Evolutionary conservation across 2,113 vertebrate genomes (phyloP).

Genomic region (Tyto alba): DNA sequence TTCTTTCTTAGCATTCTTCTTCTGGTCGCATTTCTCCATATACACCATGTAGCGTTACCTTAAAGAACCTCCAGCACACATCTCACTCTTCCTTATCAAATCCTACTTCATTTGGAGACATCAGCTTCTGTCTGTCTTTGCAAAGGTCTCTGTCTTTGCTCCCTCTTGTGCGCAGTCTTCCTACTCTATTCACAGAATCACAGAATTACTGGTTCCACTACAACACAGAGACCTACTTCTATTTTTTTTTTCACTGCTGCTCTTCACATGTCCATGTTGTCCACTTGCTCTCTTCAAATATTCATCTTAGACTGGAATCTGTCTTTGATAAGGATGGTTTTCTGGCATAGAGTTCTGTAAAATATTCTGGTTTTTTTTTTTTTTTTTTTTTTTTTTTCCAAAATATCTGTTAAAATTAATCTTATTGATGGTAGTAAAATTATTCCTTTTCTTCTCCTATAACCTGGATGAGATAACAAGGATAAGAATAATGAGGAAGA

Average conservation of each 20-base stretch:
- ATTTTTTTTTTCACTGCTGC: not conserved
- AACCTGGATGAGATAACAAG: not conserved
- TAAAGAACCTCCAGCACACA: not conserved
- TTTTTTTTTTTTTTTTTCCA: too few species aligned
- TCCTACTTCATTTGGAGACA: not conserved
- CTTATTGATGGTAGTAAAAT: not conserved
- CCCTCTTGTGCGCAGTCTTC: not conserved
- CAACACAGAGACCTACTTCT: not conserved
- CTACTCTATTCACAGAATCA: not conserved
- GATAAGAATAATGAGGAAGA: not conserved
- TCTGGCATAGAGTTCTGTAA: not conserved
- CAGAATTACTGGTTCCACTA: not conserved
- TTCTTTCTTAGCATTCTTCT: not conserved
- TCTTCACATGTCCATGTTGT: not conserved
- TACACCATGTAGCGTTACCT: not conserved
- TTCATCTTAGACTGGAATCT: not conserved
- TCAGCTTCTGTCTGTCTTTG: not conserved
- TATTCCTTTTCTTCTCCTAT: not conserved
- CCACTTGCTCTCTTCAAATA: not conserved
- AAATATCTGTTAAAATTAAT: not conserved
- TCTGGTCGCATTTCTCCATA: not conserved
- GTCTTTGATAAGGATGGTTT: not conserved
- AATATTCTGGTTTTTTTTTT: too few species aligned
- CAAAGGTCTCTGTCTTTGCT: not conserved
- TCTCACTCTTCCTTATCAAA: not conserved